Base-by-base conservation (phyloP, 30 jellyfish, hydroid and myxozoan species). In the Phacellophora camtschatica region DNA sequence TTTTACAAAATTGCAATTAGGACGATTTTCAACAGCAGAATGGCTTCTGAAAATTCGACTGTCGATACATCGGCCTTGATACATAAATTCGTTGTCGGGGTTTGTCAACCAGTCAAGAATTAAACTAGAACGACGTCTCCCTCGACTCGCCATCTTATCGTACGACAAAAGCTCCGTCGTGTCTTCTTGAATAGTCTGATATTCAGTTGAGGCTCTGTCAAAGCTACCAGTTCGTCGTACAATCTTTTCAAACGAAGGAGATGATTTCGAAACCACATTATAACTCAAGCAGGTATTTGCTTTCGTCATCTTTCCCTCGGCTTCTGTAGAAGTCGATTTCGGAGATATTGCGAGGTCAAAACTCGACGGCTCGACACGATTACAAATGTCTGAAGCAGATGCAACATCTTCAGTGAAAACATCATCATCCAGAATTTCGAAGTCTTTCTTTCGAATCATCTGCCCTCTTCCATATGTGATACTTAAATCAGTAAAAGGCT, bases 1-100 rank as follows among this genome's bases (percentile, higher is more conserved):
- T 53, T 78, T 78, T 0, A 57, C 41, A 46, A 78, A 45, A 36
- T 63, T 22, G 19, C 66, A 34, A 15, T 29, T 24, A 2, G 82
- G 63, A 33, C 90, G 31, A 20, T 51, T 68, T 62, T 78, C 65
- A 13, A 78, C 82, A 1, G 90, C 82, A 48, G 90, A 78, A 30
- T 63, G 77, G 23, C 90, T 78, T 33, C 90, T 34, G 65, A 78
- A 78, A n/a, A 78, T 68, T 50, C 49, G 82, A 45, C 90, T 34
- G 63, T 78, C 90, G 11, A 49, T 42, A 42, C 62, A 33, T 25
- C 73, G 34, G 43, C 66, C 90, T 64, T 78, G 83, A 25, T 34
- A 78, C 90, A 78, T 78, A 75, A 78, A 22, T 18, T 78, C 55
- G 24, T 78, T 78, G 1, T 78, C 82, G 0, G 90, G 90, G 62